Evolutionary conservation across 2,797 vertebrate genomes (phyloP).

Genomic region (Micropoecilia bifurca): DNA sequence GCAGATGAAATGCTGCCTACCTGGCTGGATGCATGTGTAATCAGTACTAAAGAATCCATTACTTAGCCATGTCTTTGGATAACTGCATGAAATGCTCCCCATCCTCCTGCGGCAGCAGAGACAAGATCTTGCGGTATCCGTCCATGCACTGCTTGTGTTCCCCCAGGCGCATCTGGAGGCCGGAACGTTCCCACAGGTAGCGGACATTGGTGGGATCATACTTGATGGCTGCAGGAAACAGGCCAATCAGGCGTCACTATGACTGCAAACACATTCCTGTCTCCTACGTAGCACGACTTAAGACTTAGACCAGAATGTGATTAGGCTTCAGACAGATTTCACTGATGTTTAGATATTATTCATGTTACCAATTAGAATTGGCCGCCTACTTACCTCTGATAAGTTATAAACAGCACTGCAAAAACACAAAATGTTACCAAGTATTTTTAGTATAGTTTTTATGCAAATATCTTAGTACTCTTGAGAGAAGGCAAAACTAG

Average conservation of each 20-base stretch:
- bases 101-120: constrained; percentile 91
- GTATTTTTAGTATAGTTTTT: too few species aligned
- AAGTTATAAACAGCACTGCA: not conserved
- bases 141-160: constrained; percentile 98
- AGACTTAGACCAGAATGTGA: not conserved
- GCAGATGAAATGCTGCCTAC: not conserved
- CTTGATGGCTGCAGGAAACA: constrained; percentile 86
- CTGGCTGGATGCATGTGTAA: not conserved
- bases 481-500: too few species aligned
- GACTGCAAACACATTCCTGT: not conserved
- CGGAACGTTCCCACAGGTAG: constrained; percentile 95
- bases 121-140: constrained; percentile 92
- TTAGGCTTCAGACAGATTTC: not conserved
- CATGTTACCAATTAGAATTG: not conserved
- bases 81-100: constrained; percentile 97
- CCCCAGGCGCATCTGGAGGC: constrained; percentile 93
- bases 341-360: not conserved
- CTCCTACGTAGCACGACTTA: not conserved
- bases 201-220: constrained; percentile 93
- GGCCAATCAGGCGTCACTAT: not conserved
- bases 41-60: not conserved
- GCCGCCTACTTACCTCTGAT: not conserved
- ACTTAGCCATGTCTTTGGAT: constrained; percentile 96
- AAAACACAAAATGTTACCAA: too few species aligned
- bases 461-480: too few species aligned